Percentiles rank a stretch among this genome's conserved stretches.
Conservation (phyloP, 2,888 invertebrate species). For the Athrips mouffetella region DNA sequence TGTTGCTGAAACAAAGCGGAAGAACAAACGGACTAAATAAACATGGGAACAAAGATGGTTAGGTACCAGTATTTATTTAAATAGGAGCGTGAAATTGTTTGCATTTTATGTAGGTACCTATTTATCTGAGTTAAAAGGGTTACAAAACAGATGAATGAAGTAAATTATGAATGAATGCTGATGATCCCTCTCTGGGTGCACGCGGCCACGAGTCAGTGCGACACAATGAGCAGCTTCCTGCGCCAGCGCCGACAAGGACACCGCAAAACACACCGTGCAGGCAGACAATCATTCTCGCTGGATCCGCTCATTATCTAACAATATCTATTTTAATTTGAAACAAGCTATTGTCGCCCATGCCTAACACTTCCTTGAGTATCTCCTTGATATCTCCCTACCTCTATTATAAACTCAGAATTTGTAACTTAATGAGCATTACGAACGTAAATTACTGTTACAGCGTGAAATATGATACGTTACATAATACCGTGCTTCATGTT, state of each 20-base stretch:
- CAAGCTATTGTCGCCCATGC: not conserved
- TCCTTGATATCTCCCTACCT: not conserved
- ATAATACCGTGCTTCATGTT: conserved; percentile 18
- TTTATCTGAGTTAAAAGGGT: not conserved
- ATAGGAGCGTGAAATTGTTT: not conserved
- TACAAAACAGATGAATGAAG: conserved; percentile 13
- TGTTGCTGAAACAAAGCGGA: conserved; percentile 19
- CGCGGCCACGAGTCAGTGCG: conserved; percentile 60
- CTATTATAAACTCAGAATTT: not conserved
- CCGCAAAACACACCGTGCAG: too few species aligned
- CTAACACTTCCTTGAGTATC: not conserved
- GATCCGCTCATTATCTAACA: conserved; percentile 8
- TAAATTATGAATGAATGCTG: conserved; percentile 4
- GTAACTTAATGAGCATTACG: conserved; percentile 2
- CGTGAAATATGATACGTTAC: conserved; percentile 1
- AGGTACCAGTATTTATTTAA: conserved; percentile 6
- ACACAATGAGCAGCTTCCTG: conserved; percentile 71
- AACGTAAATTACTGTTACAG: conserved; percentile 2
- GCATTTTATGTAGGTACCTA: not conserved
- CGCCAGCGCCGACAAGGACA: conserved; percentile 59
- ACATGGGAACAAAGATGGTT: conserved; percentile 5
- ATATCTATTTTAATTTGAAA: conserved; percentile 1
- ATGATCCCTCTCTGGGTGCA: not conserved
- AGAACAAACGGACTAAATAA: conserved; percentile 18
- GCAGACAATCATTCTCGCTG: conserved; percentile 29